Evolutionary conservation across 2,797 vertebrate species (phyloP).

Genomic region (Etheostoma perlongum): DNA sequence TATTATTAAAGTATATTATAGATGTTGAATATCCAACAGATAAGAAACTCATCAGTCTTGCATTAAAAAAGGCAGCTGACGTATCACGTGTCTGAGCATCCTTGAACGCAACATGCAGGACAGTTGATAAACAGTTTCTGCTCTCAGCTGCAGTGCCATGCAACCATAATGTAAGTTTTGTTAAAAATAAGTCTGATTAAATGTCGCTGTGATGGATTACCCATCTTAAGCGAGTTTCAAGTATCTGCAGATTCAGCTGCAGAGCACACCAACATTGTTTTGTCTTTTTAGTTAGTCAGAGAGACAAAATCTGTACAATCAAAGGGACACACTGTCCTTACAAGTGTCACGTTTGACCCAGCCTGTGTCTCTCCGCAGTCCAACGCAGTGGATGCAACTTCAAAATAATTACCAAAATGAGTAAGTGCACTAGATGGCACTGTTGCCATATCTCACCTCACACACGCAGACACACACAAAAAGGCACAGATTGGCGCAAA

Average conservation of each 20-base stretch:
- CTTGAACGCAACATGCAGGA: conserved; percentile 41
- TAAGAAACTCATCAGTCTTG: neutral
- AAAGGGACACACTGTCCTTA: conserved; percentile 11
- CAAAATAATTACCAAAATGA: neutral
- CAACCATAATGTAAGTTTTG: conserved; percentile 45
- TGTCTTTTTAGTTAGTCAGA: neutral
- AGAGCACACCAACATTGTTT: conserved; percentile 17
- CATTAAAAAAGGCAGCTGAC: conserved; percentile 10
- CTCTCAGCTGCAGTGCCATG: conserved; percentile 46
- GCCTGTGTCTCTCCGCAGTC: conserved; percentile 12
- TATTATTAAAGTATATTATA: neutral
- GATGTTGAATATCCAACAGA: neutral
- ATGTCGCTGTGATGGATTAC: conserved; percentile 61
- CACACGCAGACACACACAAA: conserved; percentile 27
- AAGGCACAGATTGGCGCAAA: conserved; percentile 65
- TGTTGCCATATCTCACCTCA: conserved; percentile 64
- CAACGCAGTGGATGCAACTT: conserved; percentile 12
- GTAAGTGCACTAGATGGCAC: conserved; percentile 77
- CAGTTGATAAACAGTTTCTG: conserved; percentile 35
- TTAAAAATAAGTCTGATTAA: conserved; percentile 53
- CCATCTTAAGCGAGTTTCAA: conserved; percentile 44
- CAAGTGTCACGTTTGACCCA: neutral
- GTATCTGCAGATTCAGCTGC: conserved; percentile 47
- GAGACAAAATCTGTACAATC: conserved; percentile 12
- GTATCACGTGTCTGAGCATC: conserved; percentile 30